A percentile compares a stretch with the other conserved stretches of the same genome.
These are phyloP conservation scores for Prolemur simus DNA, from an alignment of 2,113 vertebrate genomes.

Conservation along the genomic window DNA sequence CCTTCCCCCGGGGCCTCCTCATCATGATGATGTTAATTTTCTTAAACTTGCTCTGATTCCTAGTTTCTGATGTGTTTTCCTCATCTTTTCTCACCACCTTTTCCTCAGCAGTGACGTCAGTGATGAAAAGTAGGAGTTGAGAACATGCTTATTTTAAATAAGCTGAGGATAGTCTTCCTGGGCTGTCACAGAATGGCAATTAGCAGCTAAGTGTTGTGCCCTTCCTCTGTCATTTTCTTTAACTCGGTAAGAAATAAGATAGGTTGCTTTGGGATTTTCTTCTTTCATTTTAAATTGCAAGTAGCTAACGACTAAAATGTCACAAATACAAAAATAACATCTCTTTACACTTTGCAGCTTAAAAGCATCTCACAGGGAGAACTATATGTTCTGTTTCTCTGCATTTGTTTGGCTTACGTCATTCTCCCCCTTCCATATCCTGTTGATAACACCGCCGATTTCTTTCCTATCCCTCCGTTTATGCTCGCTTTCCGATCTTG, in stretches of 20 bases:
- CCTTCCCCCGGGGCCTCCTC: neutral
- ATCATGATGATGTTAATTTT: neutral
- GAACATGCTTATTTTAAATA: constrained; percentile 12
- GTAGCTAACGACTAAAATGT: constrained; percentile 66
- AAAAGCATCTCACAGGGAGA: constrained; percentile 35
- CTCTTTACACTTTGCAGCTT: constrained; percentile 64
- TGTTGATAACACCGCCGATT: neutral
- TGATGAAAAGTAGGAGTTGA: neutral
- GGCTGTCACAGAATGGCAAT: constrained; percentile 22
- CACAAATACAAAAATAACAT: constrained; percentile 74
- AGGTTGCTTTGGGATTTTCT: constrained; percentile 53
- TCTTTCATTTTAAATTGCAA: constrained; percentile 60
- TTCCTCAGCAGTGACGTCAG: neutral
- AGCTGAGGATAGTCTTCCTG: neutral
- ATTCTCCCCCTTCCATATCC: neutral
- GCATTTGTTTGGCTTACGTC: constrained; percentile 6
- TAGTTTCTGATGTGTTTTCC: neutral
- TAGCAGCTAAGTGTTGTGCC: constrained; percentile 27
- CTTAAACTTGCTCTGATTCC: neutral
- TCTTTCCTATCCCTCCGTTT: neutral
- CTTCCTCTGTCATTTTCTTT: constrained; percentile 49
- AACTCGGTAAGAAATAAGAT: neutral
- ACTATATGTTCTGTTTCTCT: constrained; percentile 40
- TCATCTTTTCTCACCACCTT: neutral
- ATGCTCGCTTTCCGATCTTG: neutral